Evolutionary conservation across 2,888 invertebrate genomes (phyloP), one percentile per base, ranked within the genome.

Genomic region (Omphaloscelis lunosa): DNA sequence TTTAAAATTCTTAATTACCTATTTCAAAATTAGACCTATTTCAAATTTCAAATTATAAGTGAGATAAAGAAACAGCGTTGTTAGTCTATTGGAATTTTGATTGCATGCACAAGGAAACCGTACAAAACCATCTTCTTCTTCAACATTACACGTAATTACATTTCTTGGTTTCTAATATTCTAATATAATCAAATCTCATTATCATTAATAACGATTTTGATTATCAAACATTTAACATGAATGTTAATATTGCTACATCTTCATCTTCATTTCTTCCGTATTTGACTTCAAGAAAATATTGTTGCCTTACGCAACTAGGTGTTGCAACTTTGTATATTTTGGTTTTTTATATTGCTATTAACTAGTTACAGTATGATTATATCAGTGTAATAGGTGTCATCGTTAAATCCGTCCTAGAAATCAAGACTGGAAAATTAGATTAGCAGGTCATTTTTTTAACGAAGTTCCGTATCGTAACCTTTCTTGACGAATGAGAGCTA

Each of bases 221-320:
- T 77, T 75, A 72, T 65, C 62, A 63, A 76, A 69, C 59, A 39
- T 66, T 72, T 68, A 73, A 71, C 48, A 74, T 77, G 34, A 66
- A 78, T 78, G 17, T 80, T 75, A 72, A 85, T 87, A 56, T 65
- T 12, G 48, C 20, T 56, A 12, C 67, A 39, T 79, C 59, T 62
- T 17, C 68, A 68, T 67, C 56, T 67, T 72, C 48, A 51, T 70
- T 62, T 69, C 84, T 87, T 87, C 86, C 86, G 86, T 67, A 45
- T 86, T 62, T n/a, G 62, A 58, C 45, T 65, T 66, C 29, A 75
- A 71, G 34, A 62, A 69, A 66, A 72, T 62, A 66, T 66, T n/a
- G 15, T 48, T 70, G 34, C 11, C 62, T 84, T 82, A 82, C 51
- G 72, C 63, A 72, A 85, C 71, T 48, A 51, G 15, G 58, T 85